Evolutionary conservation across 2,113 vertebrate species (phyloP).

Genomic region (Aphyosemion australe): DNA sequence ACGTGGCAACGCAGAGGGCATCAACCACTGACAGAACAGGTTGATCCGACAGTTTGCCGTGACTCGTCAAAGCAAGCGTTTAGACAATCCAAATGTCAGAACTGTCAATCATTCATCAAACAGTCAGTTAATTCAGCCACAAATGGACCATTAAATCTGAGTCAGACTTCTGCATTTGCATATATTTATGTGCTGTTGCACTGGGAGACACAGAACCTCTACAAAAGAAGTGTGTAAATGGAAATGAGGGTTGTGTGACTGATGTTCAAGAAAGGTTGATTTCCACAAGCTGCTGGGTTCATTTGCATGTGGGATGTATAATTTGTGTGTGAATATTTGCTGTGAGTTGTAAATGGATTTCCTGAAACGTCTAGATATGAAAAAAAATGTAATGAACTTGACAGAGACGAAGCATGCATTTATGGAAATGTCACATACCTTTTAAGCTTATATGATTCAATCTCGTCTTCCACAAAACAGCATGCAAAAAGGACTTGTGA

Average conservation of each 20-base stretch:
- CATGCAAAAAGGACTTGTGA: too few relatives aligned
- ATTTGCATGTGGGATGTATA: slow-evolving; percentile 46
- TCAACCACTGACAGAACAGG: slow-evolving; percentile 35
- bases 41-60: slow-evolving; percentile 50
- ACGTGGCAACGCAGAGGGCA: slow-evolving; percentile 17
- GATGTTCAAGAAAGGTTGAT: slow-evolving; percentile 46
- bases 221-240: slow-evolving; percentile 52
- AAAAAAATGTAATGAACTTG: slow-evolving; percentile 25
- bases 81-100: slow-evolving; percentile 66
- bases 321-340: slow-evolving; percentile 31
- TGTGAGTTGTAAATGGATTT: slow-evolving; percentile 34
- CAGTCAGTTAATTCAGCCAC: slow-evolving; percentile 52
- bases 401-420: not conserved
- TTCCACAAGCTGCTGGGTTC: slow-evolving; percentile 32
- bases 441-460: too few relatives aligned
- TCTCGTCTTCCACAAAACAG: too few relatives aligned
- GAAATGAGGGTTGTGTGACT: slow-evolving; percentile 52
- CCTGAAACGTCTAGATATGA: slow-evolving; percentile 29
- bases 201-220: slow-evolving; percentile 40
- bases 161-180: slow-evolving; percentile 52
- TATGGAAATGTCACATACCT: not conserved
- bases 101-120: slow-evolving; percentile 64
- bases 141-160: slow-evolving; percentile 54
- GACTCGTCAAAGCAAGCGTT: slow-evolving; percentile 47
- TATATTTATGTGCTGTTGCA: slow-evolving; percentile 65